Percentiles rank a stretch among this genome's conserved stretches.
Evolutionary conservation across 2,888 invertebrate genomes (phyloP).

Genomic region (Hemaris fuciformis): DNA sequence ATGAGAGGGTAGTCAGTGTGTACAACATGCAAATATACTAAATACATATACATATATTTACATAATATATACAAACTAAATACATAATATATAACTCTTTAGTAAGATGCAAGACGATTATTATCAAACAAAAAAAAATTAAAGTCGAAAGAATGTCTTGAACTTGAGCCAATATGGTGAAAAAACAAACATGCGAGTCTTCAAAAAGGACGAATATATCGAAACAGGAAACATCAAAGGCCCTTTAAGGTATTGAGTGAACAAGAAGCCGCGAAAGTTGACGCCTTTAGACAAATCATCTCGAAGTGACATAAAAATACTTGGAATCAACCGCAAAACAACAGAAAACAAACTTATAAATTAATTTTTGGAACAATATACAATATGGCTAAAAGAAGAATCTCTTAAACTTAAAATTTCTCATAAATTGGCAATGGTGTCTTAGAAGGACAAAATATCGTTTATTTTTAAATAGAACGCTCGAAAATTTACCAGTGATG

Average conservation of each 20-base stretch:
- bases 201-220: neutral
- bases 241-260: neutral
- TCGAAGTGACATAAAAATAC: neutral
- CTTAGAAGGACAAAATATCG: too few species aligned
- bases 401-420: too few species aligned
- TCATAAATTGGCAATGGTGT: too few species aligned
- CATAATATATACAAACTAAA: too few species aligned
- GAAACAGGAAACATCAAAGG: conserved; percentile 4
- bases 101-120: too few species aligned
- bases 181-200: neutral
- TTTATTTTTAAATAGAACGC: too few species aligned
- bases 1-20: too few species aligned
- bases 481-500: too few species aligned
- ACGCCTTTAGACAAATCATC: neutral
- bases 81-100: too few species aligned
- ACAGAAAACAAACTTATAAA: neutral
- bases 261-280: neutral
- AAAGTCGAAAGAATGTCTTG: neutral
- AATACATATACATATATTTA: too few species aligned
- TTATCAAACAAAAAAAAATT: neutral
- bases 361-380: neutral
- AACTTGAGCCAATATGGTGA: neutral
- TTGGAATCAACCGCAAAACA: neutral
- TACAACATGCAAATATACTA: too few species aligned
- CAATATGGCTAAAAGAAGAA: too few species aligned